Conservation (phyloP, 2,797 vertebrate genomes). For the Cirrhinus molitorella region DNA sequence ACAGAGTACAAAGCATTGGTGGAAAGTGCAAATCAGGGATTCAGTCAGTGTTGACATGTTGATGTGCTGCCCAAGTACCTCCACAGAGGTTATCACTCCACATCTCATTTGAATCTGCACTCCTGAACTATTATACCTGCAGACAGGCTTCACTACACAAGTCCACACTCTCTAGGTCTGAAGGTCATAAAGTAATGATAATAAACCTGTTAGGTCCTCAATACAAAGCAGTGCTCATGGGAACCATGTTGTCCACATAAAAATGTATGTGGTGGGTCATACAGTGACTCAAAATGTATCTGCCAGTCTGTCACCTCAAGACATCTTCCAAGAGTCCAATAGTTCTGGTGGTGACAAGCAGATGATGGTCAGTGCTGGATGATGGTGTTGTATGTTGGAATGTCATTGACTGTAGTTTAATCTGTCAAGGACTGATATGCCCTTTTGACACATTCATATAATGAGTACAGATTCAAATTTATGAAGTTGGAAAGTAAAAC, state of each 20-base stretch:
- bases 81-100: not conserved
- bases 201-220: no score
- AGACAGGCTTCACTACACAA: not conserved
- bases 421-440: not conserved
- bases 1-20: not conserved
- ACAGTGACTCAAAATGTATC: not conserved
- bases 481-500: not conserved
- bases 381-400: not conserved
- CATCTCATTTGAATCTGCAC: not conserved
- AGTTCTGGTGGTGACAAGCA: not conserved
- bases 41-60: not conserved
- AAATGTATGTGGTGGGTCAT: not conserved
- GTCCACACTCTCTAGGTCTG: not conserved
- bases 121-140: not conserved
- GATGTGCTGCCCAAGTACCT: not conserved
- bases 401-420: not conserved
- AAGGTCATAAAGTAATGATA: not conserved
- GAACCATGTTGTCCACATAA: not conserved
- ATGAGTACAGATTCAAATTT: not conserved
- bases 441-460: conserved; percentile 12
- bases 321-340: not conserved
- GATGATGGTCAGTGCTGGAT: not conserved
- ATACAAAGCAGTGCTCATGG: not conserved
- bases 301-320: not conserved
- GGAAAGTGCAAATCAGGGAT: not conserved